Evolutionary conservation across 2,888 invertebrate genomes (phyloP).

Genomic region (Lysandra coridon): DNA sequence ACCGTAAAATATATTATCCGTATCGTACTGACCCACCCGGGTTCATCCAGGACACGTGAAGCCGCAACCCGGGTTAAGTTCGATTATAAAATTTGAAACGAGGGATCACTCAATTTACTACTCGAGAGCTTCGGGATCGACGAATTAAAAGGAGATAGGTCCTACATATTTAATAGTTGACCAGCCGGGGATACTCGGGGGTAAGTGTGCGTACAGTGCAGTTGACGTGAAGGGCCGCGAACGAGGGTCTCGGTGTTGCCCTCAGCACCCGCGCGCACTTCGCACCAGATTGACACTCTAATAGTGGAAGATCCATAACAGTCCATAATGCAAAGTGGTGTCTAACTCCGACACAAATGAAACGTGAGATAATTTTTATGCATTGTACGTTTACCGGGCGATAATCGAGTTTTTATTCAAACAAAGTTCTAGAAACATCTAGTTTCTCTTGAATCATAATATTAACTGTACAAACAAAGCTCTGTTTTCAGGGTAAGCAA

Average conservation of each 20-base stretch:
- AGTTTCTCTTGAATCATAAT: too few species aligned
- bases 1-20: not conserved
- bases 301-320: not conserved
- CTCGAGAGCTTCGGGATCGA: not conserved
- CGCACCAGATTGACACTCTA: not conserved
- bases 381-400: too few species aligned
- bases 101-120: not conserved
- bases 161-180: slow-evolving; percentile 3
- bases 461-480: too few species aligned
- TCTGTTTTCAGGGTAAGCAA: too few species aligned
- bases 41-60: not conserved
- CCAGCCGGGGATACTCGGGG: not conserved
- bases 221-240: not conserved
- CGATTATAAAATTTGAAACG: not conserved
- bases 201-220: not conserved
- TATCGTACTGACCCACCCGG: not conserved
- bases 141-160: not conserved
- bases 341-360: not conserved
- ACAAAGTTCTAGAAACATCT: too few species aligned
- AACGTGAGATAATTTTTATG: too few species aligned
- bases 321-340: not conserved
- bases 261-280: not conserved
- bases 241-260: not conserved
- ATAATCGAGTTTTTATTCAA: too few species aligned
- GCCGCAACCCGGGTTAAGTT: not conserved